Evolutionary conservation across 2,113 vertebrate genomes (phyloP).

Genomic region (Puffinus mauretanicus): DNA sequence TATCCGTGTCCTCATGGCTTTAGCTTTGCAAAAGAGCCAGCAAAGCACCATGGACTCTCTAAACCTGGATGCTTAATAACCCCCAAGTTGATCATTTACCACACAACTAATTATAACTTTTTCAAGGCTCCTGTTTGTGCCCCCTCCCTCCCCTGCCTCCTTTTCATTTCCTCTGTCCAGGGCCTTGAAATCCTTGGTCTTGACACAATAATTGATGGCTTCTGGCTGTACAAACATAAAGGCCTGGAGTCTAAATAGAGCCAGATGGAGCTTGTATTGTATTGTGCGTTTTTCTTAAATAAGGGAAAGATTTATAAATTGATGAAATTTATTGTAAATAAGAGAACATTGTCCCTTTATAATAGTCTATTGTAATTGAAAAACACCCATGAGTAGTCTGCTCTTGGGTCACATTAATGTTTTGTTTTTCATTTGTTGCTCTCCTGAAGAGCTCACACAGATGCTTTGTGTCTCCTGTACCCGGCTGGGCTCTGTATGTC

Average conservation of each 20-base stretch:
- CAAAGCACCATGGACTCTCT: fast-evolving
- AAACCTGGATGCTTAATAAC: not conserved
- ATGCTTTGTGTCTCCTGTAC: slow-evolving; percentile 20
- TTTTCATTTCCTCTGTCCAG: slow-evolving; percentile 35
- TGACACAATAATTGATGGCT: not conserved
- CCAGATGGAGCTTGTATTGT: slow-evolving; percentile 44
- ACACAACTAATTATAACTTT: not conserved
- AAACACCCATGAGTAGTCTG: not conserved
- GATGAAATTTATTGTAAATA: slow-evolving; percentile 46
- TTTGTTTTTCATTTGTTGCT: slow-evolving; percentile 21
- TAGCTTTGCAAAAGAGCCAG: not conserved
- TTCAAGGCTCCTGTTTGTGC: not conserved
- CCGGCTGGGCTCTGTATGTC: not conserved
- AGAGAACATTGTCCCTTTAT: not conserved
- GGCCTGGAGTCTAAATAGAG: slow-evolving; percentile 24
- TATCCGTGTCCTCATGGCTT: not conserved
- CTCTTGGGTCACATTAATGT: not conserved
- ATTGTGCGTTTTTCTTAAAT: slow-evolving; percentile 51
- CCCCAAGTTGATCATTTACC: not conserved
- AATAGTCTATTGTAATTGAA: slow-evolving; percentile 15
- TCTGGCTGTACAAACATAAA: slow-evolving; percentile 39
- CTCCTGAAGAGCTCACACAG: slow-evolving; percentile 32
- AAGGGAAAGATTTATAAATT: slow-evolving; percentile 47
- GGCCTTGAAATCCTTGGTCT: slow-evolving; percentile 5
- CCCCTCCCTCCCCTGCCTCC: not conserved